Percentiles rank a stretch among this genome's conserved stretches.
Conservation (phyloP, 2,888 invertebrate genomes). For the Sarcophaga carnaria region DNA sequence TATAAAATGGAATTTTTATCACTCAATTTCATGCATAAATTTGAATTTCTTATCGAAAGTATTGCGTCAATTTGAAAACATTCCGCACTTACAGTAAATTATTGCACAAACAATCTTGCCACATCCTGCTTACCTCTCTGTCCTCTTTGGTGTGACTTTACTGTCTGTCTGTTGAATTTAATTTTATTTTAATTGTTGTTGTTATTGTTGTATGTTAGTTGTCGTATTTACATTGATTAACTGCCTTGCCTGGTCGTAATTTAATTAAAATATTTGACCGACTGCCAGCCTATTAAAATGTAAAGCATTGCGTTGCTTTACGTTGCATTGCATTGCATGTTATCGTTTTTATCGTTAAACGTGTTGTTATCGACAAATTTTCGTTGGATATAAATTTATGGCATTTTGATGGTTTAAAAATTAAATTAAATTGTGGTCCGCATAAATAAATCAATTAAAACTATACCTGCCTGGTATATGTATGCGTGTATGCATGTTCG, state of each 20-base stretch:
- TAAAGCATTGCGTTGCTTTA: too few species aligned
- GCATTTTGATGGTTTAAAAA: slow-evolving; percentile 55
- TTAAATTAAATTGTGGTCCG: slow-evolving; percentile 52
- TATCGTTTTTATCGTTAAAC: slow-evolving; percentile 1
- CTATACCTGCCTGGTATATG: background rate
- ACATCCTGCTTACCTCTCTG: too few species aligned
- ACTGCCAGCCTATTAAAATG: background rate
- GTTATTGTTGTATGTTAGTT: background rate
- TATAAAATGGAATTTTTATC: slow-evolving; percentile 8
- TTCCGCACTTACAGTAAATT: too few species aligned
- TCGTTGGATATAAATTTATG: slow-evolving; percentile 54
- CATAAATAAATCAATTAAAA: slow-evolving; percentile 20
- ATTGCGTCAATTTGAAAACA: slow-evolving; percentile 1
- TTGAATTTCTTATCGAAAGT: slow-evolving; percentile 35
- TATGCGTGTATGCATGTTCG: background rate
- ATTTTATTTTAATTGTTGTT: too few species aligned
- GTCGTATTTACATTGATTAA: slow-evolving; percentile 61
- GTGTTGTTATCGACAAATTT: slow-evolving; percentile 59
- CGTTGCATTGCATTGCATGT: too few species aligned
- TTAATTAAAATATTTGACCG: slow-evolving; percentile 53
- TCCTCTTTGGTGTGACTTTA: too few species aligned
- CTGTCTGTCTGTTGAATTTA: too few species aligned
- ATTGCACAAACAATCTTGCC: too few species aligned
- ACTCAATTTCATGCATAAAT: slow-evolving; percentile 11
- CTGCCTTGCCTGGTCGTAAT: slow-evolving; percentile 44